phyloP scores from a whole-genome alignment of 2,888 invertebrate species.

The Aphidius colemani region DNA sequence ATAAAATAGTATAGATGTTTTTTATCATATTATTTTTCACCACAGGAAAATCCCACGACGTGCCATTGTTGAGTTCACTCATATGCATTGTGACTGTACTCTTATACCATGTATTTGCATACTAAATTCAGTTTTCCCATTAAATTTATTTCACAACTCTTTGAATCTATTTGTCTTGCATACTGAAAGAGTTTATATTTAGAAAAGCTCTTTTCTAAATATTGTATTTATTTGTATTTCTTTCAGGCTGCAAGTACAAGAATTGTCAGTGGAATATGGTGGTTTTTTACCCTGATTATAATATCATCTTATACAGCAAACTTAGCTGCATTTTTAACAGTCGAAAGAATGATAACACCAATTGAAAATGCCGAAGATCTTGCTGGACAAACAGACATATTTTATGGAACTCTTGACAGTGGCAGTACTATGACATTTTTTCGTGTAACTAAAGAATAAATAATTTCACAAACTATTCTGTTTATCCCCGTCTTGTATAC shows the following conservation, averaged over 20 bases:
- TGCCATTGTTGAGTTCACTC: slow-evolving; percentile 30
- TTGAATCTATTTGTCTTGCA: not conserved
- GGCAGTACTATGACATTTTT: slow-evolving; percentile 92
- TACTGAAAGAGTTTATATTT: not conserved
- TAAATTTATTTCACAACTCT: not conserved
- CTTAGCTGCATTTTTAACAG: slow-evolving; percentile 88
- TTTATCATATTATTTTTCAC: slow-evolving; percentile 9
- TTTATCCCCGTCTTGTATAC: no score
- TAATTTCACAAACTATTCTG: not conserved
- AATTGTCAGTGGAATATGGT: slow-evolving; percentile 87
- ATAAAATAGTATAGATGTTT: not conserved
- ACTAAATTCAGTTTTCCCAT: not conserved
- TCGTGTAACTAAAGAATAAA: slow-evolving; percentile 62
- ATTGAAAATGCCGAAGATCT: slow-evolving; percentile 86
- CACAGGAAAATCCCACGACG: slow-evolving; percentile 28
- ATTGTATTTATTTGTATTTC: slow-evolving; percentile 5
- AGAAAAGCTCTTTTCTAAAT: no score
- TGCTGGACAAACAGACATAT: slow-evolving; percentile 80
- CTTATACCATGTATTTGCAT: no score
- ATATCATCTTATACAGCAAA: slow-evolving; percentile 92
- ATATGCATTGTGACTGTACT: not conserved
- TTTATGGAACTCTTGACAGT: slow-evolving; percentile 81
- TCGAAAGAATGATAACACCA: slow-evolving; percentile 85
- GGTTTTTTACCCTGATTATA: slow-evolving; percentile 90
- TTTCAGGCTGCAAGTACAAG: slow-evolving; percentile 72